These are phyloP conservation scores for Artibeus jamaicensis DNA, from an alignment of 2,797 vertebrate genomes.

Conservation along the genomic window DNA sequence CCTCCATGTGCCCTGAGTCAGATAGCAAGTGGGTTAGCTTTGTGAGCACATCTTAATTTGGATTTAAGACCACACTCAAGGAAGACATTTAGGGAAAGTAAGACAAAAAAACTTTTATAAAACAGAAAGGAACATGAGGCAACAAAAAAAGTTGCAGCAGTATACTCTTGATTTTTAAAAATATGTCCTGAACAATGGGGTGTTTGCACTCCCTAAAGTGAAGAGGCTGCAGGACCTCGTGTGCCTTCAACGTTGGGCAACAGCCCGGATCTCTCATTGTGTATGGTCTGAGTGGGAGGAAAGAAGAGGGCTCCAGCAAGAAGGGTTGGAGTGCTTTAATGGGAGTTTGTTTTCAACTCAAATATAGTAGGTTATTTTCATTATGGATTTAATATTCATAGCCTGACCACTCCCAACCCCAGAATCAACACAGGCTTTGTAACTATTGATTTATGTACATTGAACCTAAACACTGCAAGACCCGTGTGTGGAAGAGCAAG, in stretches of 20 bases:
- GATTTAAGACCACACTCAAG: not conserved
- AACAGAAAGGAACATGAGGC: not conserved
- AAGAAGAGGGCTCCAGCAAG: not conserved
- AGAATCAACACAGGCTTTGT: fast-evolving
- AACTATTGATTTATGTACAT: not conserved
- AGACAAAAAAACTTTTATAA: not conserved
- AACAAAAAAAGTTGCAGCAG: not conserved
- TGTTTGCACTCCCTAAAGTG: not conserved
- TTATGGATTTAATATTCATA: not conserved
- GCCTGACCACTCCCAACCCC: not conserved
- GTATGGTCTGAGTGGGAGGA: not conserved
- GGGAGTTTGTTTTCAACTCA: not conserved
- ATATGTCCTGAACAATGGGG: not conserved
- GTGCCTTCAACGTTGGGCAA: no score
- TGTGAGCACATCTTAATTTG: not conserved
- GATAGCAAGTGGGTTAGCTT: fast-evolving
- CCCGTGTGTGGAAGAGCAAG: fast-evolving
- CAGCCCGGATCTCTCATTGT: no score
- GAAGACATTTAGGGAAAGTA: not conserved
- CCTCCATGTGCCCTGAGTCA: fast-evolving
- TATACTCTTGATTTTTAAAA: not conserved
- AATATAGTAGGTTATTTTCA: not conserved
- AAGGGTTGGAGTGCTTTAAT: not conserved
- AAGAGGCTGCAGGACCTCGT: not conserved
- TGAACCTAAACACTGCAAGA: not conserved